phyloP scores from a whole-genome alignment of 2,888 invertebrate species.

The Philopedon plagiatum region DNA sequence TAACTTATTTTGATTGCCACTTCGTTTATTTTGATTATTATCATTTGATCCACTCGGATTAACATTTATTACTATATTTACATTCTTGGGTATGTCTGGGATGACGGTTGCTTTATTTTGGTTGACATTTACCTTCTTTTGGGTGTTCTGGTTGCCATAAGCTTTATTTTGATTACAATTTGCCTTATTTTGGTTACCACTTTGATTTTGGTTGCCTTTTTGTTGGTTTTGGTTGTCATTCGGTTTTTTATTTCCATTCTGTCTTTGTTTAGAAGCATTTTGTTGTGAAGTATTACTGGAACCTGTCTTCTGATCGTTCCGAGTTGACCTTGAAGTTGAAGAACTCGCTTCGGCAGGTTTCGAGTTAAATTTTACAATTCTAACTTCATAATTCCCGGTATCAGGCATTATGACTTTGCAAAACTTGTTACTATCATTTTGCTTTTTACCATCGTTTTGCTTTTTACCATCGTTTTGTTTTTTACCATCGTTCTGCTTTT shows the following conservation, averaged over 20 bases:
- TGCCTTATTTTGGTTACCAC: conserved; percentile 2
- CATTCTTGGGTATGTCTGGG: too few species aligned
- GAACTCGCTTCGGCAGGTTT: not conserved
- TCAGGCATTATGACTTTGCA: not conserved
- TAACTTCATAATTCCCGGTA: not conserved
- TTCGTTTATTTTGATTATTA: too few species aligned
- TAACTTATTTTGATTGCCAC: too few species aligned
- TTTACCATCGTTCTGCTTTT: not conserved
- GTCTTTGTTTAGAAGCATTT: not conserved
- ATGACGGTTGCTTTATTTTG: too few species aligned
- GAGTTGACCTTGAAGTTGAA: not conserved
- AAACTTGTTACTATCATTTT: not conserved
- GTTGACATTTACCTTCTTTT: too few species aligned
- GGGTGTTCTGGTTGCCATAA: too few species aligned
- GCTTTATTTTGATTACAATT: not conserved
- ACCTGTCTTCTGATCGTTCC: not conserved
- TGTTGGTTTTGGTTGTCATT: not conserved
- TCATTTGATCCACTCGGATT: too few species aligned
- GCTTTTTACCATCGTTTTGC: too few species aligned
- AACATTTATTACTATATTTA: too few species aligned
- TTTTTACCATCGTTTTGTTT: not conserved
- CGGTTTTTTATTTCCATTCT: too few species aligned
- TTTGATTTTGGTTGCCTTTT: not conserved
- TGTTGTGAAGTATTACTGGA: not conserved
- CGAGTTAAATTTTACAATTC: conserved; percentile 1